Conservation (phyloP, 2,888 invertebrate genomes). For the Spodoptera picta region DNA sequence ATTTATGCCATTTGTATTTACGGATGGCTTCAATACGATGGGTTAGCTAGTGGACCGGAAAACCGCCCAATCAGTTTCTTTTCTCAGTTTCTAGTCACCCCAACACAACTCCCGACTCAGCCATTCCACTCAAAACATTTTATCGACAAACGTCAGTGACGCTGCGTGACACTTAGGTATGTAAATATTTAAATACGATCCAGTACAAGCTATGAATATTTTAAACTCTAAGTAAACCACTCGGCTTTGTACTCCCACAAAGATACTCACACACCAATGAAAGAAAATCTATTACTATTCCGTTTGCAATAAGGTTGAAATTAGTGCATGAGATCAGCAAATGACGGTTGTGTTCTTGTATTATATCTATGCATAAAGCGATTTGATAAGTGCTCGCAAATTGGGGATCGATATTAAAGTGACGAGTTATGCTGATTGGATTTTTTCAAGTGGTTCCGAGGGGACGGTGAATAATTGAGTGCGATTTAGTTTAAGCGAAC, state of each 20-base stretch:
- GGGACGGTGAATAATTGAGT: slow-evolving; percentile 86
- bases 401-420: slow-evolving; percentile 87
- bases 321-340: slow-evolving; percentile 61
- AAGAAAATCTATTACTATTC: slow-evolving; percentile 72
- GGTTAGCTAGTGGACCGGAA: slow-evolving; percentile 10
- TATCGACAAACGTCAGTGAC: slow-evolving; percentile 87
- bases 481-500: slow-evolving; percentile 77
- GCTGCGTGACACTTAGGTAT: slow-evolving; percentile 89
- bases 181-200: slow-evolving; percentile 90
- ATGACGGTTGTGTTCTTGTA: slow-evolving; percentile 67
- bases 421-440: slow-evolving; percentile 89
- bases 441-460: slow-evolving; percentile 85
- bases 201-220: slow-evolving; percentile 90
- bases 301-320: slow-evolving; percentile 71
- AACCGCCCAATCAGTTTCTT: slow-evolving; percentile 48
- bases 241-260: slow-evolving; percentile 79
- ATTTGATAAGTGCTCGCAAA: slow-evolving; percentile 86
- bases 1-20: no score
- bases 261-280: slow-evolving; percentile 75
- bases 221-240: slow-evolving; percentile 88
- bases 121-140: slow-evolving; percentile 83
- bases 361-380: slow-evolving; percentile 85
- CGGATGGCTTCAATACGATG: background rate
- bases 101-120: slow-evolving; percentile 67
- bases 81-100: slow-evolving; percentile 49